These are phyloP conservation scores for Gymnoscelis rufifasciata DNA, from an alignment of 2,888 invertebrate species.

Conservation along the genomic window DNA sequence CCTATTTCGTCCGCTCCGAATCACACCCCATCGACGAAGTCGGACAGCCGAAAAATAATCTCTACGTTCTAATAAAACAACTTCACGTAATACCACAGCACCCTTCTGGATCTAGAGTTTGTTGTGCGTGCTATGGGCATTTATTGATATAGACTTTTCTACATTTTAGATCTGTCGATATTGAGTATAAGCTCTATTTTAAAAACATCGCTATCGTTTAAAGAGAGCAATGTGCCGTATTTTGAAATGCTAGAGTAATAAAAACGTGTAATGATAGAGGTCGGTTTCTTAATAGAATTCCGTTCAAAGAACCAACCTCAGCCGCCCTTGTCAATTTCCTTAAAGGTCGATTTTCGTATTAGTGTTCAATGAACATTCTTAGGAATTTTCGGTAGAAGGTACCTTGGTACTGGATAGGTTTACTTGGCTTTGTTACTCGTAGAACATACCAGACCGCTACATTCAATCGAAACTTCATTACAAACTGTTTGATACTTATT, in stretches of 20 bases:
- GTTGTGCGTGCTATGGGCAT: no score
- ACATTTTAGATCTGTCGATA: no score
- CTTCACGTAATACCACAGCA: slow-evolving; percentile 29
- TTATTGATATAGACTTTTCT: no score
- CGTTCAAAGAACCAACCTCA: no score
- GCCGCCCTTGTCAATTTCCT: slow-evolving; percentile 50
- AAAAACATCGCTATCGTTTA: no score
- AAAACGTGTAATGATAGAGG: no score
- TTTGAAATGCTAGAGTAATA: no score
- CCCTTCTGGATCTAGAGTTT: slow-evolving; percentile 2
- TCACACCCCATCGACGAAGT: slow-evolving; percentile 63
- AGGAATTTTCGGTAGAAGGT: slow-evolving; percentile 22
- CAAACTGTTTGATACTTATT: slow-evolving; percentile 63
- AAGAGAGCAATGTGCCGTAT: no score
- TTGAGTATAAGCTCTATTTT: no score
- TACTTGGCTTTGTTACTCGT: no score
- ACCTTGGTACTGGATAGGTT: slow-evolving; percentile 34
- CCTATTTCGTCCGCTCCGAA: slow-evolving; percentile 57
- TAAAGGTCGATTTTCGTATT: slow-evolving; percentile 61
- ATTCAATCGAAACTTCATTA: slow-evolving; percentile 77
- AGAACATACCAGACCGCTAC: slow-evolving; percentile 59
- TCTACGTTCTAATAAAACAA: slow-evolving; percentile 42
- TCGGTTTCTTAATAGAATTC: no score
- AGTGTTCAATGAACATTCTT: slow-evolving; percentile 47
- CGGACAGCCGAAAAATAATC: slow-evolving; percentile 75